A percentile compares a stretch with the other conserved stretches of the same genome.
phyloP scores from a whole-genome alignment of 2,888 invertebrate species.

The Stenchaetothrips biformis region DNA sequence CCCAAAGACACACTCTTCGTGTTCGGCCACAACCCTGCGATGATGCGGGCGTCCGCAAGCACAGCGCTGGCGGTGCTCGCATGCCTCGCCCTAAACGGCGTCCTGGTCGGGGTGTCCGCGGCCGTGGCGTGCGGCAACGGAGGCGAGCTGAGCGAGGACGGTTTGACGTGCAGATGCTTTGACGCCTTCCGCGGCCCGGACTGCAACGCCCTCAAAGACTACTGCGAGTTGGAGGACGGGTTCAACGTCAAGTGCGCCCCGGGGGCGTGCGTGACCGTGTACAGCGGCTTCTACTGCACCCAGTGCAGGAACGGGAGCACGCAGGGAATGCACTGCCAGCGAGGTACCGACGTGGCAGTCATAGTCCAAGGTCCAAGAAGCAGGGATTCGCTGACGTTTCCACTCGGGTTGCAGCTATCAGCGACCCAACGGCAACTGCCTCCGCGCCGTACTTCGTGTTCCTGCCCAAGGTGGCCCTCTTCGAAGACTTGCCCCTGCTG shows the following conservation, averaged over 20 bases:
- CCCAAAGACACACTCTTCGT: no score
- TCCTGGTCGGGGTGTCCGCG: not conserved
- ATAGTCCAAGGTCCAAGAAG: not conserved
- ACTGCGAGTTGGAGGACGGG: not conserved
- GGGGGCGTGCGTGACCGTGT: not conserved
- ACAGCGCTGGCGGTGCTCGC: no score
- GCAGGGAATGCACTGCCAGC: not conserved
- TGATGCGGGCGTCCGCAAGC: no score
- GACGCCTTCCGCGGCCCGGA: not conserved
- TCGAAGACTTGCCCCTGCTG: not conserved
- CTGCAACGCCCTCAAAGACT: not conserved
- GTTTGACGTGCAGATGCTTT: not conserved
- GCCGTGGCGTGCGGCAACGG: not conserved
- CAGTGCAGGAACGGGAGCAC: not conserved
- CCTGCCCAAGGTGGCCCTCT: conserved; percentile 4
- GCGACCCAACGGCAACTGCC: not conserved
- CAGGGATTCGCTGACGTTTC: not conserved
- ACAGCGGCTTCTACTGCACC: not conserved
- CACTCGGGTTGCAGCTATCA: not conserved
- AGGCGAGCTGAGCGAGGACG: not conserved
- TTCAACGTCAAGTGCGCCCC: not conserved
- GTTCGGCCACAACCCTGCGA: no score
- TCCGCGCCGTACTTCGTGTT: not conserved
- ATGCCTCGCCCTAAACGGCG: no score
- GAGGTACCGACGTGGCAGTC: not conserved